phyloP scores from a whole-genome alignment of 2,113 vertebrate genomes.

The Gorsachius goisagi region DNA sequence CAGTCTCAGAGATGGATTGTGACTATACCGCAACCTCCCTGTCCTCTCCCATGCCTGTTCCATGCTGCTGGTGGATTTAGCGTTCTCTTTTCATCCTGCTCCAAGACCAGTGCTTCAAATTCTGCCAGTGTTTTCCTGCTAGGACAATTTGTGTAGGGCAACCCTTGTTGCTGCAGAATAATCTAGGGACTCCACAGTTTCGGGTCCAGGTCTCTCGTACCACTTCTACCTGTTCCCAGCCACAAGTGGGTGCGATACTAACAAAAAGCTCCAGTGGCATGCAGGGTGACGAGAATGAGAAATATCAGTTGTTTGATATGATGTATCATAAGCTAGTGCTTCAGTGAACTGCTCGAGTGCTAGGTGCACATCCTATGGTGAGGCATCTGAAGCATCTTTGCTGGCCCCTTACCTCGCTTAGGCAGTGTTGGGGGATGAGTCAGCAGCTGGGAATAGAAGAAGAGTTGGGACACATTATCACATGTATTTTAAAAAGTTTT shows the following conservation, averaged over 20 bases:
- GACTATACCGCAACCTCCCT: not conserved
- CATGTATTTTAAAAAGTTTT: not conserved
- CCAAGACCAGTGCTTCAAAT: not conserved
- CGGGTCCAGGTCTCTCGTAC: not conserved
- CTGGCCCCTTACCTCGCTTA: not conserved
- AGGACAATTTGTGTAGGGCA: not conserved
- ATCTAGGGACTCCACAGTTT: not conserved
- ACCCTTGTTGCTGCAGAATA: not conserved
- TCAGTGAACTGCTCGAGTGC: not conserved
- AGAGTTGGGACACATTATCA: not conserved
- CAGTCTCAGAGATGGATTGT: not conserved
- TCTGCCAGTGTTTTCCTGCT: not conserved
- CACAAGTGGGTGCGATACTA: rapidly evolving
- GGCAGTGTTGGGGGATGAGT: not conserved
- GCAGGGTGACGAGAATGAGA: not conserved
- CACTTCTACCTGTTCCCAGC: not conserved
- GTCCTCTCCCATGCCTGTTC: not conserved
- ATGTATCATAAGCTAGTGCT: not conserved
- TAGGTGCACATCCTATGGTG: rapidly evolving
- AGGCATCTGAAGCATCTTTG: not conserved
- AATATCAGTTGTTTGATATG: not conserved
- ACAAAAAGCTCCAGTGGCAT: not conserved
- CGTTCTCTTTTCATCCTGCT: not conserved
- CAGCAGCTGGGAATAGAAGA: not conserved
- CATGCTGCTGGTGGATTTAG: not conserved